These are phyloP conservation scores for Lamellibrachia columna DNA, from an alignment of 2,888 invertebrate species.

Conservation along the genomic window DNA sequence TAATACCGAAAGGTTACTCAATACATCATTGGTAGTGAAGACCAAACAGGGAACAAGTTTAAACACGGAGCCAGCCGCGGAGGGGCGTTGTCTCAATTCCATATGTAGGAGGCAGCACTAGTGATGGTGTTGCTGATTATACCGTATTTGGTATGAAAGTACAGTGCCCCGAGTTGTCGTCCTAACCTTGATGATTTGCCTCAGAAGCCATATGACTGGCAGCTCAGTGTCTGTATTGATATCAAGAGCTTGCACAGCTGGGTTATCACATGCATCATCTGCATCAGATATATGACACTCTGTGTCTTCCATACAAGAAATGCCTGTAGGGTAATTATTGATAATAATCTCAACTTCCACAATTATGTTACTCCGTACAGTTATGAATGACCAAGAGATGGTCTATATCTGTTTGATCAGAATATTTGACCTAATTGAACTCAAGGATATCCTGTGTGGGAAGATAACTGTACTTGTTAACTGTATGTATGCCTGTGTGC, in stretches of 20 bases:
- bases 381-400: not conserved
- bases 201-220: not conserved
- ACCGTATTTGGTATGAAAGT: not conserved
- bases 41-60: not conserved
- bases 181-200: not conserved
- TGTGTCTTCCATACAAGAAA: not conserved
- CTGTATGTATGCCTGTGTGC: no score
- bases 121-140: not conserved
- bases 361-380: not conserved
- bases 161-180: not conserved
- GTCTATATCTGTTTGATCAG: not conserved
- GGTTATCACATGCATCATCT: not conserved
- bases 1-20: not conserved
- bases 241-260: not conserved
- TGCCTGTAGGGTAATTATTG: not conserved
- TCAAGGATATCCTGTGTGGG: not conserved
- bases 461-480: not conserved
- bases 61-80: not conserved
- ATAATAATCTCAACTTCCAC: not conserved
- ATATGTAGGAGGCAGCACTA: not conserved
- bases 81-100: not conserved
- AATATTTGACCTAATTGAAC: not conserved
- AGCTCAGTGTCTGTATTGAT: not conserved
- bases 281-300: not conserved
- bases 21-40: not conserved